These are phyloP conservation scores for Lydus trimaculatus DNA, from an alignment of 2,888 invertebrate genomes.

Conservation along the genomic window DNA sequence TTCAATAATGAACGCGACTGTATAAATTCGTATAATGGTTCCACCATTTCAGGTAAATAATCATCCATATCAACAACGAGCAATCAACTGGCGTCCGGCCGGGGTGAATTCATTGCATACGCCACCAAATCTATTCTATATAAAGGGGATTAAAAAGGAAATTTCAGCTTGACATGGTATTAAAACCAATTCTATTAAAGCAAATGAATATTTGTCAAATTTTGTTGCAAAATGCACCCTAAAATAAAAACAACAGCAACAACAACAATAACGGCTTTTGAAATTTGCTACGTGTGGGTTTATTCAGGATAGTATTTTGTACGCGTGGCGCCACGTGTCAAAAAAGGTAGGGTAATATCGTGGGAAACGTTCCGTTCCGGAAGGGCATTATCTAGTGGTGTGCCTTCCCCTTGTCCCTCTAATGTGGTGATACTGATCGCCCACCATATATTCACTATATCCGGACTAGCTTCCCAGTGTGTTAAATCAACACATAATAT, in stretches of 20 bases:
- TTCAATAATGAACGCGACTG: conserved; percentile 13
- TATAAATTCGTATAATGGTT: conserved; percentile 18
- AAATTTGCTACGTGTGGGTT: conserved; percentile 24
- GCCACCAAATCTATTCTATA: background rate
- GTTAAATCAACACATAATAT: conserved; percentile 7
- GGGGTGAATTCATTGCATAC: conserved; percentile 8
- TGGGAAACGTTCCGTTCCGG: conserved; percentile 31
- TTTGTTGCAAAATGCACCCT: conserved; percentile 12
- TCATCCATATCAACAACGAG: conserved; percentile 18
- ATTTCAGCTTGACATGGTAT: conserved; percentile 7
- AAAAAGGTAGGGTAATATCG: conserved; percentile 34
- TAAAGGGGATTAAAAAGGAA: background rate
- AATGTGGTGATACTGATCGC: conserved; percentile 25
- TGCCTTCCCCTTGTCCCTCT: conserved; percentile 9
- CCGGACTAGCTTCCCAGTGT: conserved; percentile 29
- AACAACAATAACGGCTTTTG: conserved; percentile 10
- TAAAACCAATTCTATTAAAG: background rate
- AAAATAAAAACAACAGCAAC: background rate
- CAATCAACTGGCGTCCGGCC: conserved; percentile 30
- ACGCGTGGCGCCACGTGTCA: conserved; percentile 35
- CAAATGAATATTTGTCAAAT: conserved; percentile 3
- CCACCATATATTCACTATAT: conserved; percentile 29
- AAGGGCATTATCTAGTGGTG: conserved; percentile 28
- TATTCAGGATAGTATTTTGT: conserved; percentile 12
- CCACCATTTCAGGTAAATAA: conserved; percentile 28